These are phyloP conservation scores for Hyppa rectilinea DNA, from an alignment of 2,888 invertebrate species.

Conservation along the genomic window DNA sequence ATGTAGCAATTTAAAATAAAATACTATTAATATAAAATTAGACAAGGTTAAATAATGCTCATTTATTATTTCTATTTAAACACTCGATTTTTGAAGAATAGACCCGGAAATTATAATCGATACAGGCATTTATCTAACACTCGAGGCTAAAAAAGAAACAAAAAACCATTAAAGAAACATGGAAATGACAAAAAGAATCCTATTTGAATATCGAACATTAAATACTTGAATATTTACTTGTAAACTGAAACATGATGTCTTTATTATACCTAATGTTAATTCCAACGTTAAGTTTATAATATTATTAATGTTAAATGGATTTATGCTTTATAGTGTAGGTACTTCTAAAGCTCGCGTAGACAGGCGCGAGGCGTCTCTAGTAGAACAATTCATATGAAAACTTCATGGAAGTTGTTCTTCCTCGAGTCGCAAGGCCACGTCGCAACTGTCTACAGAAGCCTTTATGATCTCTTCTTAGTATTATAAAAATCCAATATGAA, in stretches of 20 bases:
- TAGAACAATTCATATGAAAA: no score
- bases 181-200: background rate
- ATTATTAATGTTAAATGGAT: background rate
- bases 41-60: slow-evolving; percentile 8
- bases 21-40: slow-evolving; percentile 19
- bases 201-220: background rate
- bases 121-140: slow-evolving; percentile 7
- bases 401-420: no score
- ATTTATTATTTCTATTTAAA: slow-evolving; percentile 16
- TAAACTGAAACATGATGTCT: slow-evolving; percentile 1
- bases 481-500: background rate
- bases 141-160: background rate
- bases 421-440: no score
- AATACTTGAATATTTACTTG: background rate
- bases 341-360: no score
- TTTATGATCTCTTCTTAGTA: background rate
- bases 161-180: slow-evolving; percentile 8
- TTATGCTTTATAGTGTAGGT: background rate
- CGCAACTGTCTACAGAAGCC: no score
- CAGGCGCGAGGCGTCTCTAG: no score
- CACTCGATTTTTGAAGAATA: slow-evolving; percentile 18
- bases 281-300: background rate
- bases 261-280: background rate
- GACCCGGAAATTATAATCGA: slow-evolving; percentile 25
- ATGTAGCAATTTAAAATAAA: slow-evolving; percentile 25